These are phyloP conservation scores for Ostrea edulis DNA, from an alignment of 1,140 invertebrate species.

Conservation along the genomic window DNA sequence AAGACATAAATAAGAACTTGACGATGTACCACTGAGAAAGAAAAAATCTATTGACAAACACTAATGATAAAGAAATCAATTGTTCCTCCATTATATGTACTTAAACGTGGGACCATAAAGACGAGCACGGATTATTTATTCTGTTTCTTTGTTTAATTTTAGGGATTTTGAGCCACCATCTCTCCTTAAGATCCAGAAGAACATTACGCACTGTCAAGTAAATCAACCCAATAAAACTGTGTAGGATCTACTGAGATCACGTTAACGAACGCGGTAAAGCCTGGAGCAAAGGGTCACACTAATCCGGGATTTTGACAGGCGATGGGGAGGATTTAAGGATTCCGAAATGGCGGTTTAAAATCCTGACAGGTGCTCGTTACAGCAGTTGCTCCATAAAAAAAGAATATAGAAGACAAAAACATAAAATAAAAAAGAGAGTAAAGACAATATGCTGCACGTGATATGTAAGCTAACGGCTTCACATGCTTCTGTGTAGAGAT, in stretches of 20 bases:
- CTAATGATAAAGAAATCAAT: slow-evolving; percentile 23
- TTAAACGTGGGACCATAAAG: neutral
- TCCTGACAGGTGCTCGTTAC: slow-evolving; percentile 7
- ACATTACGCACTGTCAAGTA: neutral
- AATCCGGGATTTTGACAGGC: slow-evolving; percentile 15
- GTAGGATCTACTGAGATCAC: slow-evolving; percentile 11
- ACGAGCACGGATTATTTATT: slow-evolving; percentile 11
- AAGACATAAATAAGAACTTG: too few relatives aligned
- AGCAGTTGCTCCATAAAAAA: neutral
- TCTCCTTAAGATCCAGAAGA: neutral
- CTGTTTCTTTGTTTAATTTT: slow-evolving; percentile 27
- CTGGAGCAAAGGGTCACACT: slow-evolving; percentile 10
- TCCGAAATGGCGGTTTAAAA: slow-evolving; percentile 1
- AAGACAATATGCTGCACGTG: slow-evolving; percentile 4
- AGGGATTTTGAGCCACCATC: neutral
- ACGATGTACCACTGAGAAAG: too few relatives aligned
- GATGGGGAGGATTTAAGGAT: slow-evolving; percentile 22
- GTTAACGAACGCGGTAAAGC: neutral
- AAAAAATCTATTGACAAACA: slow-evolving; percentile 9
- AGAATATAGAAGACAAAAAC: neutral
- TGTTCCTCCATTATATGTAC: slow-evolving; percentile 10
- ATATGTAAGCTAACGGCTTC: neutral
- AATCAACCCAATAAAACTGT: slow-evolving; percentile 18
- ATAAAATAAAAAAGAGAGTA: neutral
- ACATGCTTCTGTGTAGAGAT: too few relatives aligned